phyloP scores from a whole-genome alignment of 2,797 vertebrate species.

The Enteromius paludinosus region DNA sequence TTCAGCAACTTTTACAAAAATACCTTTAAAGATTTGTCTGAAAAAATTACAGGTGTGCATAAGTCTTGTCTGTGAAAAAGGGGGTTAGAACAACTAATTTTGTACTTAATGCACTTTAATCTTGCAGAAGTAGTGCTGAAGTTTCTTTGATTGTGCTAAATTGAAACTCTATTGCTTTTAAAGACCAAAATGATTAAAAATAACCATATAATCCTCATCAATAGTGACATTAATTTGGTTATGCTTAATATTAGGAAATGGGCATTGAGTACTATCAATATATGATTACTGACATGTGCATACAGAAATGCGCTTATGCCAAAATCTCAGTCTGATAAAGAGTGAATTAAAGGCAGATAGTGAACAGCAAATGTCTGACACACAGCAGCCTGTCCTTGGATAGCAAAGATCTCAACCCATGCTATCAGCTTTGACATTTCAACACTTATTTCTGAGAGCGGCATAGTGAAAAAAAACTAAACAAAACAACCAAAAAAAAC shows the following conservation, averaged over 20 bases:
- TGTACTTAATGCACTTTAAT: not conserved
- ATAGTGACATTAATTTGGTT: not conserved
- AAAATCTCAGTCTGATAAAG: not conserved
- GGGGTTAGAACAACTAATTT: not conserved
- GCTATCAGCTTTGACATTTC: not conserved
- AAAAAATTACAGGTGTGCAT: too few species aligned
- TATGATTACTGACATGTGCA: constrained; percentile 7
- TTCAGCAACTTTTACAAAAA: too few species aligned
- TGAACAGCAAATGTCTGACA: not conserved
- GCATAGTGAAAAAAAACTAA: not conserved
- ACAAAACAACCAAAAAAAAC: not conserved
- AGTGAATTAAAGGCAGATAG: constrained; percentile 18
- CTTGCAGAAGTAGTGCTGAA: not conserved
- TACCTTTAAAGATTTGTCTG: too few species aligned
- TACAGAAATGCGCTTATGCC: constrained; percentile 12
- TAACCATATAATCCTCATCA: not conserved
- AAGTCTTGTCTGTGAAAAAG: too few species aligned
- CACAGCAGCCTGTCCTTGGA: not conserved
- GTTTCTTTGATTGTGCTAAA: not conserved
- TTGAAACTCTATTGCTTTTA: not conserved
- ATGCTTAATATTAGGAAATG: not conserved
- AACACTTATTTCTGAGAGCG: not conserved
- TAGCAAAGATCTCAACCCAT: not conserved
- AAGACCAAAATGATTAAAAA: not conserved
- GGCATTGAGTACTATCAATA: not conserved